Evolutionary conservation across 2,888 invertebrate genomes (phyloP), one percentile per base, ranked within the genome.

Genomic region (Dryadula phaetusa): DNA sequence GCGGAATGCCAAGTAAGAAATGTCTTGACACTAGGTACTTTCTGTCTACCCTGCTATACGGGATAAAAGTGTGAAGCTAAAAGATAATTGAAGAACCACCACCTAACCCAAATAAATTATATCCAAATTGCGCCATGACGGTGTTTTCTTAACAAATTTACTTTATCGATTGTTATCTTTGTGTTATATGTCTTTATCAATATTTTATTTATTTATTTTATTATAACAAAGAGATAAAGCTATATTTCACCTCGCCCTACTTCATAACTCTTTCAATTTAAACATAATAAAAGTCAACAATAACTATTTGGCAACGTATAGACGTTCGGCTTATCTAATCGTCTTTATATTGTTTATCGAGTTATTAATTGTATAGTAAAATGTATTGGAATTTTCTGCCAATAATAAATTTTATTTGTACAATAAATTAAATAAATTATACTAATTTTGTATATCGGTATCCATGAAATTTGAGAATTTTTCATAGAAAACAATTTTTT

Each of bases 281-380:
- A 62, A 49, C 25, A 37, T 20, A 34, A 20, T 49, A 49, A 34
- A 49, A 40, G 22, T 37, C 37, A 37, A 62, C 37, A 49, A 49
- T 47, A 47, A 62, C 34, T 47, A 62, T 62, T 49, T 49, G 49
- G 25, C 49, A 62, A 37, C 49, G 7, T 61, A 37, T 56, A 77
- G 74, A 75, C 76, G 74, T 18, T 73, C 32, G 12, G 12, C 18
- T 53, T 54, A 54, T 37, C 54, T 54, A 14, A 34, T 54, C 37
- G 2, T 37, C 14, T 54, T 22, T 37, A 22, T 25, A 40, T n/a
- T 40, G 4, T 56, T 4, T 28, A 52, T 7, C 1, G n/a, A 40
- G 7, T 20, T 34, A 0, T 37, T n/a, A 37, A 22, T 1, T 40
- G 3, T 37, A 12, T 37, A 3, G 12, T 12, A 37, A 37, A 37